Evolutionary conservation across 2,113 vertebrate genomes (phyloP), one percentile per base, ranked within the genome.

Genomic region (Lethenteron camtschaticum): DNA sequence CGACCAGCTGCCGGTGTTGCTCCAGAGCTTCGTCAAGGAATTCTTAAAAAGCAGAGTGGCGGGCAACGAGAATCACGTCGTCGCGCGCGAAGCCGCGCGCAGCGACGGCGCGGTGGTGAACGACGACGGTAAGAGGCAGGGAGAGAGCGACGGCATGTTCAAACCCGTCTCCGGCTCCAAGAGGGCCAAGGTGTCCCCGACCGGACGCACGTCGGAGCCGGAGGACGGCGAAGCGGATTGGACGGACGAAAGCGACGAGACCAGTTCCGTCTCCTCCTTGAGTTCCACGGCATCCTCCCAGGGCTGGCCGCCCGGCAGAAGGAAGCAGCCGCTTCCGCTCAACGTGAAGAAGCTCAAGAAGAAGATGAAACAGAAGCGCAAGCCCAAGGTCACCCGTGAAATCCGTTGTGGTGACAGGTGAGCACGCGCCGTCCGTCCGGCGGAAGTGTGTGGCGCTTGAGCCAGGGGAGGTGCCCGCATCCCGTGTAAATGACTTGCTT

Each of bases 341-440:
- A 96, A 90, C 56, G 92, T 96, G 77, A 88, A 87, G 69, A 99
- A 95, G 78, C 78, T 99, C 60, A 99, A 96, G 78, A 82, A 88
- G 70, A 99, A 96, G 73, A 91, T 96, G 81, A 99, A 99, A 82
- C 87, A 95, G 79, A 99, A 95, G 83, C 41, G 41, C 41, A 90
- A 91, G 80, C 91, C 84, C 12, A 96, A 94, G 76, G 83, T 91
- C 73, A 89, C 87, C 9, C 81, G 89, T 4, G 90, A 95, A 77
- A 94, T 96, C 77, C 95, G 89, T 75, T 85, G 87, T 0, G 92
- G 94, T 57, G 94, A 99, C 80, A 87, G 90, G 94, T 92, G 75
- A 69, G 81, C 74, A 69, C 3, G 41, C 5, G 41, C 41, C 24
- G 24, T 41, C 41, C 24, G 24, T 41, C 41, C 41, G 41, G 41